These are phyloP conservation scores for Seira ritae DNA, from an alignment of 2,888 invertebrate species.

Conservation along the genomic window DNA sequence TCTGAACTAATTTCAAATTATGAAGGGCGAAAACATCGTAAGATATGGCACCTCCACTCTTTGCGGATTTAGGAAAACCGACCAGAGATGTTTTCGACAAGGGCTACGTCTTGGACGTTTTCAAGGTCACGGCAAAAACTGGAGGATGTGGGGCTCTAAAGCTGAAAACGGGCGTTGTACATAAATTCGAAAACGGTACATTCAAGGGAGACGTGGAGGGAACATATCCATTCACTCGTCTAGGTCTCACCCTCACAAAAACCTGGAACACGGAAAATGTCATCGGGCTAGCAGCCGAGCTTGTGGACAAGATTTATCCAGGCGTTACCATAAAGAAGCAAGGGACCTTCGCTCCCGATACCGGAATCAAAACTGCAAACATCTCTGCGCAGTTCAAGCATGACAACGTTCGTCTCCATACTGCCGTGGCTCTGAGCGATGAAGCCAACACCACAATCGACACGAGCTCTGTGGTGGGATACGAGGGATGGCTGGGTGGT, in stretches of 20 bases:
- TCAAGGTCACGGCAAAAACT: slow-evolving; percentile 39
- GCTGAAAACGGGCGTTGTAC: slow-evolving; percentile 32
- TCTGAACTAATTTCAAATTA: too few species aligned
- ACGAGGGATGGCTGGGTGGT: slow-evolving; percentile 43
- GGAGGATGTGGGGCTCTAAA: slow-evolving; percentile 30
- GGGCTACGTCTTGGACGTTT: slow-evolving; percentile 30
- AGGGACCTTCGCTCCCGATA: slow-evolving; percentile 40
- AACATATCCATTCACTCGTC: slow-evolving; percentile 30
- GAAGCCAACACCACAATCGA: slow-evolving; percentile 12
- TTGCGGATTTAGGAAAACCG: slow-evolving; percentile 45
- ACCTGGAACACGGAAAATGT: slow-evolving; percentile 40
- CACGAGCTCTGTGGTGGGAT: slow-evolving; percentile 30
- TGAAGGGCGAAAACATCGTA: too few species aligned
- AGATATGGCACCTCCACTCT: slow-evolving; percentile 46
- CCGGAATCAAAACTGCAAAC: slow-evolving; percentile 31
- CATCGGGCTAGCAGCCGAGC: slow-evolving; percentile 43
- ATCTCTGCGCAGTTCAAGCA: slow-evolving; percentile 12
- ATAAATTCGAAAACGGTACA: slow-evolving; percentile 44
- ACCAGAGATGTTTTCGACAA: slow-evolving; percentile 40
- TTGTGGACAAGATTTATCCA: slow-evolving; percentile 37
- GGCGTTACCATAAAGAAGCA: slow-evolving; percentile 26
- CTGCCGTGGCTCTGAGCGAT: slow-evolving; percentile 19
- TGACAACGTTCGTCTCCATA: slow-evolving; percentile 1
- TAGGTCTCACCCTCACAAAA: slow-evolving; percentile 39
- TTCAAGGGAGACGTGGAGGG: slow-evolving; percentile 39